phyloP scores from a whole-genome alignment of 2,797 vertebrate species.

The Oryzias dopingdopingensis region DNA sequence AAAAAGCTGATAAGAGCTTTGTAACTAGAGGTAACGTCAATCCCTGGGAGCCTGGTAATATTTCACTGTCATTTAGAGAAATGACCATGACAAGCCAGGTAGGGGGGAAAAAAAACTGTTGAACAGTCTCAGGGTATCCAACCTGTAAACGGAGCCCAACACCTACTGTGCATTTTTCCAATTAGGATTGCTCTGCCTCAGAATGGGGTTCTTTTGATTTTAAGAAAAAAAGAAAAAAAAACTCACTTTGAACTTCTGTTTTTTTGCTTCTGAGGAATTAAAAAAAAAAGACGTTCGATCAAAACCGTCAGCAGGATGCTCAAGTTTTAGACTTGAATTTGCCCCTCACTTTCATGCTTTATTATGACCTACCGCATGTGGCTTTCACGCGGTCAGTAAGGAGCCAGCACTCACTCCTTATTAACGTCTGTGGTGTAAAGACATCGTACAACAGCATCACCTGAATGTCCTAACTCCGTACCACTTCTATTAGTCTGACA shows the following conservation, averaged over 20 bases:
- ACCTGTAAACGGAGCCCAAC: constrained; percentile 32
- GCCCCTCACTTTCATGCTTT: constrained; percentile 9
- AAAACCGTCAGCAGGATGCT: constrained; percentile 15
- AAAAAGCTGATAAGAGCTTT: constrained; percentile 42
- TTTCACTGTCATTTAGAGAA: constrained; percentile 58
- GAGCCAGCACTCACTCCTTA: too few species aligned
- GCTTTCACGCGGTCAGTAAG: too few species aligned
- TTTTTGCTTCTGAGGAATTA: constrained; percentile 7
- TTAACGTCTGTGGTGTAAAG: too few species aligned
- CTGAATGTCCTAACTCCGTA: too few species aligned
- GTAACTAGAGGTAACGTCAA: constrained; percentile 34
- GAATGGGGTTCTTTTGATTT: constrained; percentile 29
- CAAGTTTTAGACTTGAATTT: constrained; percentile 14
- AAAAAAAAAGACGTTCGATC: constrained; percentile 24
- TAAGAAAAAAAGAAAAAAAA: not conserved
- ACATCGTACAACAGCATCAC: too few species aligned
- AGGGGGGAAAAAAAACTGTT: not conserved
- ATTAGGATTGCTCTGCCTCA: constrained; percentile 10
- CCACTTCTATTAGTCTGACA: too few species aligned
- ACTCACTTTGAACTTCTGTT: constrained; percentile 9
- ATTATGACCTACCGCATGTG: too few species aligned
- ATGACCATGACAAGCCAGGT: constrained; percentile 34
- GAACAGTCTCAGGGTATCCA: constrained; percentile 41
- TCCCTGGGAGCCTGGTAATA: constrained; percentile 38
- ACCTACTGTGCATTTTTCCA: constrained; percentile 38